phyloP scores from a whole-genome alignment of 1,140 invertebrate genomes.

The Drosophila pachea region DNA sequence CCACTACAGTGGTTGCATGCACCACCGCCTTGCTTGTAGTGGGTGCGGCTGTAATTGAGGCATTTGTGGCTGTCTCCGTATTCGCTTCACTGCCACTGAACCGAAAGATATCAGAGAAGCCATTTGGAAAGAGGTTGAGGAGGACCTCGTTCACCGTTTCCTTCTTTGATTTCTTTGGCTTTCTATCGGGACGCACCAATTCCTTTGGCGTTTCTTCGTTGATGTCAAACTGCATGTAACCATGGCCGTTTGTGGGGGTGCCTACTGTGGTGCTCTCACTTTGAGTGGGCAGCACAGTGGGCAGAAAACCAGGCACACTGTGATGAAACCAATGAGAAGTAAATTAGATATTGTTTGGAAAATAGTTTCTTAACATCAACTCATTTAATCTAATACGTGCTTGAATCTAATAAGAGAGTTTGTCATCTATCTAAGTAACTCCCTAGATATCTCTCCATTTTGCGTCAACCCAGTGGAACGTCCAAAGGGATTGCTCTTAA shows the following conservation, averaged over 20 bases:
- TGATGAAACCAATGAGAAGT: not conserved
- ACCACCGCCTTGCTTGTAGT: slow-evolving; percentile 38
- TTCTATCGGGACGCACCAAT: slow-evolving; percentile 11
- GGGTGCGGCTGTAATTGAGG: slow-evolving; percentile 28
- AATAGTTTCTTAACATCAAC: no score
- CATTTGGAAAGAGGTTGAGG: slow-evolving; percentile 70
- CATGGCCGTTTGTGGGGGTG: slow-evolving; percentile 55
- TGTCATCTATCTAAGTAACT: no score
- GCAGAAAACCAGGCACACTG: slow-evolving; percentile 46
- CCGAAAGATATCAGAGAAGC: slow-evolving; percentile 73
- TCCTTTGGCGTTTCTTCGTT: slow-evolving; percentile 47
- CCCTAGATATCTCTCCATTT: not conserved
- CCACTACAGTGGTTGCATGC: slow-evolving; percentile 12
- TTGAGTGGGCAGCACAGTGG: slow-evolving; percentile 30
- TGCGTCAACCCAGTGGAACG: not conserved
- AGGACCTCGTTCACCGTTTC: slow-evolving; percentile 71
- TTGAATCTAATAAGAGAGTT: no score
- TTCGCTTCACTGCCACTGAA: slow-evolving; percentile 57
- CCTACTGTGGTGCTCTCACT: not conserved
- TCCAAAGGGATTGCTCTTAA: not conserved
- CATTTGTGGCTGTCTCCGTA: slow-evolving; percentile 27
- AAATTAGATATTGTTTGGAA: not conserved
- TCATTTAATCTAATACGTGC: no score
- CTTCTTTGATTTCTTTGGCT: slow-evolving; percentile 35
- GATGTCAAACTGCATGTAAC: slow-evolving; percentile 70